phyloP scores from a whole-genome alignment of 2,888 invertebrate species.

The Lithophane ornitopus region DNA sequence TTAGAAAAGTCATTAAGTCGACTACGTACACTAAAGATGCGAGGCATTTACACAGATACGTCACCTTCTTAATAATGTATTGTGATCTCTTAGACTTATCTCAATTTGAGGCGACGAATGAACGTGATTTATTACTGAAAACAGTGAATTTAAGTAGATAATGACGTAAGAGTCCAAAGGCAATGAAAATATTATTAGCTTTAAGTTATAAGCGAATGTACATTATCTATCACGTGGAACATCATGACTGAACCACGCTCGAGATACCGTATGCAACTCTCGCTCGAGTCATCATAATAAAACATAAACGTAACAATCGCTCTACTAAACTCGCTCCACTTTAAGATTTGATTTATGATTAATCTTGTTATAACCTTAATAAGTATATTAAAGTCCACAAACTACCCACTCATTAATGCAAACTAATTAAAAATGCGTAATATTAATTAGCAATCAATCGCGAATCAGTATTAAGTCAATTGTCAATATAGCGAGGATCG shows the following conservation, averaged over 20 bases:
- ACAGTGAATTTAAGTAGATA: constrained; percentile 6
- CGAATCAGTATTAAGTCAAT: constrained; percentile 1
- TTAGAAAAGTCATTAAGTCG: constrained; percentile 33
- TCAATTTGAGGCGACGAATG: constrained; percentile 8
- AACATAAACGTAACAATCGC: not conserved
- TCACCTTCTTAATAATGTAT: constrained; percentile 46
- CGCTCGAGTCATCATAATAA: not conserved
- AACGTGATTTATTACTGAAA: constrained; percentile 33
- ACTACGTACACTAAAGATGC: constrained; percentile 3
- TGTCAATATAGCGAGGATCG: constrained; percentile 7
- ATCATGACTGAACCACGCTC: too few species aligned
- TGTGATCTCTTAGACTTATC: constrained; percentile 28
- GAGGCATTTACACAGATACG: constrained; percentile 32
- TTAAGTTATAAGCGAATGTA: not conserved
- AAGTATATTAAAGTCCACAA: constrained; percentile 8
- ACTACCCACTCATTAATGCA: not conserved
- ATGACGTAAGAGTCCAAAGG: not conserved
- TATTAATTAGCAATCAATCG: constrained; percentile 43
- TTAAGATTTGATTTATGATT: not conserved
- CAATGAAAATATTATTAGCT: constrained; percentile 16
- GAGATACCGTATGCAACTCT: too few species aligned
- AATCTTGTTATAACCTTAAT: constrained; percentile 11
- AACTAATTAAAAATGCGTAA: constrained; percentile 25
- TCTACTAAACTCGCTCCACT: not conserved
- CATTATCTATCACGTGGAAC: too few species aligned